A percentile compares a stretch with the other conserved stretches of the same genome.
Conservation (phyloP, 1,140 invertebrate genomes). For the Cherax quadricarinatus region DNA sequence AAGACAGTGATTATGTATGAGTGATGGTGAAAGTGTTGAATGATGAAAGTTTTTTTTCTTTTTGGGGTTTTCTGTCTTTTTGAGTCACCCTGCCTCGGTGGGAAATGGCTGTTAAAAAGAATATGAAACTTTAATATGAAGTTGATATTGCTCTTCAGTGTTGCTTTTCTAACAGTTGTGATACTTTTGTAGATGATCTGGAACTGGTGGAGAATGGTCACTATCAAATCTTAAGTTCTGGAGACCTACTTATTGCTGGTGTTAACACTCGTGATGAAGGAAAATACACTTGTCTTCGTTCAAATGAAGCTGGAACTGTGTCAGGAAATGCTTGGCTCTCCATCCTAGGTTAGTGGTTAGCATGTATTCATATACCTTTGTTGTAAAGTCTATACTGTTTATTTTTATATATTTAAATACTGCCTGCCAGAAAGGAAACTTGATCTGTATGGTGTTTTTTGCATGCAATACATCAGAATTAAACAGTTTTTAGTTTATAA, state of each 20-base stretch:
- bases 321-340: slow-evolving; percentile 88
- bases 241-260: slow-evolving; percentile 91
- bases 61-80: too few relatives aligned
- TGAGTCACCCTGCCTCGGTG: too few relatives aligned
- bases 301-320: slow-evolving; percentile 91
- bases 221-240: slow-evolving; percentile 87
- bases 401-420: too few relatives aligned
- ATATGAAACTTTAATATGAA: background rate
- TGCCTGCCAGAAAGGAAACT: too few relatives aligned
- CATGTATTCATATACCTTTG: too few relatives aligned
- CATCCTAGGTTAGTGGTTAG: slow-evolving; percentile 84
- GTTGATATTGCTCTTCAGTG: background rate
- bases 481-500: too few relatives aligned
- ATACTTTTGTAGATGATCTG: slow-evolving; percentile 24
- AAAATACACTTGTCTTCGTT: slow-evolving; percentile 90
- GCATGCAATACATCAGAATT: too few relatives aligned
- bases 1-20: too few relatives aligned
- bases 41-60: too few relatives aligned
- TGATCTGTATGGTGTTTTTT: too few relatives aligned
- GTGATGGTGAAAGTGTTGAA: too few relatives aligned
- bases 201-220: slow-evolving; percentile 61
- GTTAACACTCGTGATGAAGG: slow-evolving; percentile 89
- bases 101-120: background rate
- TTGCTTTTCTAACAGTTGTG: slow-evolving; percentile 15
- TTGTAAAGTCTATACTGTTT: too few relatives aligned